These are phyloP conservation scores for Calameuta idolon DNA, from an alignment of 2,888 invertebrate species.

Conservation along the genomic window DNA sequence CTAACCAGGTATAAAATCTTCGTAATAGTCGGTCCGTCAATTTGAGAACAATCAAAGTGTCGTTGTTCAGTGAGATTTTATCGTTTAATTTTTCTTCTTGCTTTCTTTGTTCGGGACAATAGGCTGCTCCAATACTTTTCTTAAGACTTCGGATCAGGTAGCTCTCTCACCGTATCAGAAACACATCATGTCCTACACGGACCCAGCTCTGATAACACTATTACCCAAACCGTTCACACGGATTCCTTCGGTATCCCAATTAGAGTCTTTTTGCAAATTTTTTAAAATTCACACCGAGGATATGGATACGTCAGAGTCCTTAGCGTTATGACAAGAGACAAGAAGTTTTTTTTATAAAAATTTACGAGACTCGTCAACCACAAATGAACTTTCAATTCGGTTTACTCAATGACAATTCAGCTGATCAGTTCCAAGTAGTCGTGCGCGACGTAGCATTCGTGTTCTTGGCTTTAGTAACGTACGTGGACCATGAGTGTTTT, in stretches of 20 bases:
- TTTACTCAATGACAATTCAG: constrained; percentile 23
- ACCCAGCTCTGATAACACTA: constrained; percentile 59
- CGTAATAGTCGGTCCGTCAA: not conserved
- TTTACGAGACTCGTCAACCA: constrained; percentile 32
- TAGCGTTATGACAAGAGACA: not conserved
- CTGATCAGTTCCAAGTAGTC: constrained; percentile 25
- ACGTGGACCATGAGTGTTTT: not conserved
- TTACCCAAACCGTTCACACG: constrained; percentile 56
- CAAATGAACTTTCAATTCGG: constrained; percentile 27
- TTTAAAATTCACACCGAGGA: not conserved
- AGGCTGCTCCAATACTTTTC: constrained; percentile 32
- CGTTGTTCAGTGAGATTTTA: not conserved
- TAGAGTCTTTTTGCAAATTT: constrained; percentile 22
- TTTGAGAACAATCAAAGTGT: not conserved
- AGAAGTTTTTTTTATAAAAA: constrained; percentile 6
- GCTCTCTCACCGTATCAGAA: constrained; percentile 56
- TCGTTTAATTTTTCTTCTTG: not conserved
- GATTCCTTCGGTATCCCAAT: constrained; percentile 42
- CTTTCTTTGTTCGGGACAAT: constrained; percentile 20
- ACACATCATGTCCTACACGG: constrained; percentile 65
- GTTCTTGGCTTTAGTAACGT: not conserved
- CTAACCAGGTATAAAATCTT: not conserved
- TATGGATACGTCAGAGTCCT: not conserved
- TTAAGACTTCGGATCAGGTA: constrained; percentile 43
- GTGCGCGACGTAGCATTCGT: not conserved